Evolutionary conservation across 2,888 invertebrate genomes (phyloP).

Genomic region (Meliscaeva auricollis): DNA sequence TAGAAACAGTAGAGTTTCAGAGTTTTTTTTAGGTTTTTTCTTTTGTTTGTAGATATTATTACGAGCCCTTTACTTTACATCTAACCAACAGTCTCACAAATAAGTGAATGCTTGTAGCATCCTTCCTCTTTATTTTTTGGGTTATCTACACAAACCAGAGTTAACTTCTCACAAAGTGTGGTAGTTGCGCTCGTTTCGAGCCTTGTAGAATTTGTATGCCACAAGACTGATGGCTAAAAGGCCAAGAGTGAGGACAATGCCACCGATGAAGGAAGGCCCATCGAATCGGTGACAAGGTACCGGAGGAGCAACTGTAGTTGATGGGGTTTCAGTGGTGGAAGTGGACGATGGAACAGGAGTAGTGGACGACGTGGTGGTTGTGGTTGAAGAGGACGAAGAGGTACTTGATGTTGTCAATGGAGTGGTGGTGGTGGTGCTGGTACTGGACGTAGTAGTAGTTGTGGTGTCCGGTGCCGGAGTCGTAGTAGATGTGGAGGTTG

Average conservation of each 20-base stretch:
- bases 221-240: constrained; percentile 92
- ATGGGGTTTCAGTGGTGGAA: constrained; percentile 72
- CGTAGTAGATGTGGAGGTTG: constrained; percentile 72
- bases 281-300: constrained; percentile 87
- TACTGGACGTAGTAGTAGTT: constrained; percentile 76
- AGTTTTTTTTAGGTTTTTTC: constrained; percentile 36
- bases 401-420: constrained; percentile 64
- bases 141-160: constrained; percentile 52
- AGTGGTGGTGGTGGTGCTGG: constrained; percentile 76
- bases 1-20: constrained; percentile 23
- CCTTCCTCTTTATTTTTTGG: constrained; percentile 26
- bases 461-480: constrained; percentile 7
- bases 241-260: constrained; percentile 92
- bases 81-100: constrained; percentile 65
- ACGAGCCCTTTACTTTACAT: constrained; percentile 63
- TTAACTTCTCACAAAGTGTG: constrained; percentile 90
- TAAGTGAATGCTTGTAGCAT: constrained; percentile 52
- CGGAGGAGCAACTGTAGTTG: constrained; percentile 79
- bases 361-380: constrained; percentile 58
- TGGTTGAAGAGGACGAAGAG: constrained; percentile 67
- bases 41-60: constrained; percentile 60
- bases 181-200: constrained; percentile 93
- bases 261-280: constrained; percentile 92
- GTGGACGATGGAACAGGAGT: constrained; percentile 70
- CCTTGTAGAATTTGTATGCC: constrained; percentile 94